Conservation (phyloP, 2,797 vertebrate genomes). For the Artibeus jamaicensis region DNA sequence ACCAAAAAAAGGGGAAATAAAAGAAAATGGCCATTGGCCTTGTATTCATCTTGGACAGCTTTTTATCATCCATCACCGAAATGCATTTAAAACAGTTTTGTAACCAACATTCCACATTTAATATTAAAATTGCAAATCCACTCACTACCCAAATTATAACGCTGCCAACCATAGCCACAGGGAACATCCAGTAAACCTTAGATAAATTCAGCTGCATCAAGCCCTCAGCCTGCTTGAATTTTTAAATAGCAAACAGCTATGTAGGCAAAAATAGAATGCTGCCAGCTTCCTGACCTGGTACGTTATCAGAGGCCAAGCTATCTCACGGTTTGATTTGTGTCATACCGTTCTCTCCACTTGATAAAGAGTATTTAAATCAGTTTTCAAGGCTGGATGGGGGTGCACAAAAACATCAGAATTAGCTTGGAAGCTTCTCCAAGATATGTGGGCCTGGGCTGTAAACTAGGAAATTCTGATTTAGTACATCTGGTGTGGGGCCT, state of each 20-base stretch:
- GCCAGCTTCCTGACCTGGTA: conserved; percentile 5
- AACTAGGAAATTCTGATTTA: background rate
- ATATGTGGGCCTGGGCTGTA: background rate
- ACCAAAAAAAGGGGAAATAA: conserved; percentile 34
- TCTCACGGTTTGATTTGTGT: background rate
- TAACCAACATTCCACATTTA: conserved; percentile 60
- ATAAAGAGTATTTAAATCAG: background rate
- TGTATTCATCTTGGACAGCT: conserved; percentile 27
- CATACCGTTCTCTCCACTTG: background rate
- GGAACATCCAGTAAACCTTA: conserved; percentile 23
- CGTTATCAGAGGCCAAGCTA: background rate
- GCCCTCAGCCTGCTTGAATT: conserved; percentile 22
- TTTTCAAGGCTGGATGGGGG: background rate
- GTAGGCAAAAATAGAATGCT: conserved; percentile 5
- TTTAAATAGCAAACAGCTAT: conserved; percentile 41
- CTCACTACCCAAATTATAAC: conserved; percentile 49
- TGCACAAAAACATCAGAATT: background rate
- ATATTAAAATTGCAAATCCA: conserved; percentile 60
- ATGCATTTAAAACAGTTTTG: conserved; percentile 51
- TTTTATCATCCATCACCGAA: conserved; percentile 45
- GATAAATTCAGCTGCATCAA: conserved; percentile 42
- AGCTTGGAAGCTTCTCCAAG: background rate
- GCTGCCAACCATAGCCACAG: conserved; percentile 12
- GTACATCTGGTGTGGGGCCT: background rate
- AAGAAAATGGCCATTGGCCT: conserved; percentile 35